Conservation (phyloP, 2,797 vertebrate genomes). For the Benthosema pterotum region DNA sequence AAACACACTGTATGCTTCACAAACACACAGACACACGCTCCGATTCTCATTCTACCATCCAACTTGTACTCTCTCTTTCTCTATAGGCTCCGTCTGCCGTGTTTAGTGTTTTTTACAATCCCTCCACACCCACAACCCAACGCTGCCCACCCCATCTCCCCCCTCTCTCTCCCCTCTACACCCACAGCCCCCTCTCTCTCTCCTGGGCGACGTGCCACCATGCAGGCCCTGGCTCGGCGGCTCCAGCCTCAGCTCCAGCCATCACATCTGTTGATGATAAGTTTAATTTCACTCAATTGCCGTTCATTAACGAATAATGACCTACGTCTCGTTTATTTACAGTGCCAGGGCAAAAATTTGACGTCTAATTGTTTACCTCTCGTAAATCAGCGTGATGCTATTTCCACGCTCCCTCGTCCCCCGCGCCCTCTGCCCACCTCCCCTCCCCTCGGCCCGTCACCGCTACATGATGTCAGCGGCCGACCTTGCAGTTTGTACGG, state of each 20-base stretch:
- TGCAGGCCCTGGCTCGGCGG: neutral
- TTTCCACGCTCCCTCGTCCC: neutral
- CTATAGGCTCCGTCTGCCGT: neutral
- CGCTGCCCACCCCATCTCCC: too few relatives aligned
- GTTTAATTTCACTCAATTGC: slow-evolving; percentile 62
- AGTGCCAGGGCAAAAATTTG: slow-evolving; percentile 51
- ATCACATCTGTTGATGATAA: slow-evolving; percentile 69
- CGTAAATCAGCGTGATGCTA: slow-evolving; percentile 44
- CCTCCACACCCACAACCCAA: neutral
- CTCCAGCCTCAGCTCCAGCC: slow-evolving; percentile 7
- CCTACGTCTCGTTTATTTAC: slow-evolving; percentile 47
- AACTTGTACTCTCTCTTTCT: slow-evolving; percentile 3
- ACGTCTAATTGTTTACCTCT: slow-evolving; percentile 61
- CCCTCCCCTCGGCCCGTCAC: slow-evolving; percentile 33
- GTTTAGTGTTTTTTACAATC: slow-evolving; percentile 6
- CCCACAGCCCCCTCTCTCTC: slow-evolving; percentile 4
- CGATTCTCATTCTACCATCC: slow-evolving; percentile 33
- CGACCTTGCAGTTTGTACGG: slow-evolving; percentile 39
- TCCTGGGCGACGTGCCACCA: slow-evolving; percentile 52
- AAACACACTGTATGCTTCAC: neutral
- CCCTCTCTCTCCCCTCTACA: too few relatives aligned
- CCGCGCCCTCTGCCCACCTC: slow-evolving; percentile 47
- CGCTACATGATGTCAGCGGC: slow-evolving; percentile 77
- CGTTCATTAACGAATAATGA: slow-evolving; percentile 63
- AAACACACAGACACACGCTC: slow-evolving; percentile 10